Percentiles rank a stretch among this genome's conserved stretches.
These are phyloP conservation scores for Diglossa cyanea DNA, from an alignment of 2,797 vertebrate genomes.

Conservation along the genomic window DNA sequence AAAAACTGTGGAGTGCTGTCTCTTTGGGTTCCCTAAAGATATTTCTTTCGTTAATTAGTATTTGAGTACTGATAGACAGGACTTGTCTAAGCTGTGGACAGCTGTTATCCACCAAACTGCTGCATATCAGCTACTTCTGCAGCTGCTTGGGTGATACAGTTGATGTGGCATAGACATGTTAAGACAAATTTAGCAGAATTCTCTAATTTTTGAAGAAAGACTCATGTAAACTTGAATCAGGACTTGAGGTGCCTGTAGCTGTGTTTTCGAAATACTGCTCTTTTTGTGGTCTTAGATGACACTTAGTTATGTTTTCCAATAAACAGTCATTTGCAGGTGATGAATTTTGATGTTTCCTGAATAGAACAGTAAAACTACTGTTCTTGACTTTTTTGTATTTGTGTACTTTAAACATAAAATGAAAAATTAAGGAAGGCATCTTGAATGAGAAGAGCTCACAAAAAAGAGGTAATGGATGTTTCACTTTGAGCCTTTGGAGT, in stretches of 20 bases:
- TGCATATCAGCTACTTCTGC: background rate
- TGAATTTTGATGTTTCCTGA: background rate
- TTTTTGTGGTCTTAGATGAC: background rate
- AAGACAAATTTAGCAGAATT: background rate
- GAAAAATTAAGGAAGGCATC: background rate
- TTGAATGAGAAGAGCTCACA: background rate
- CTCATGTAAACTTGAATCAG: background rate
- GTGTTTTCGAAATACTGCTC: background rate
- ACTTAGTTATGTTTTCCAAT: background rate
- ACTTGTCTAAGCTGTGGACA: background rate
- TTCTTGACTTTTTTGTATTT: background rate
- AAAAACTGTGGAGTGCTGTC: background rate
- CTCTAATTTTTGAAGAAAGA: background rate
- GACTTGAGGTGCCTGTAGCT: background rate
- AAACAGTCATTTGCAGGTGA: background rate
- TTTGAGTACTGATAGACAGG: background rate
- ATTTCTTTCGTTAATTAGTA: background rate
- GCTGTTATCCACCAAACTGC: background rate
- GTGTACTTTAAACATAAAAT: background rate
- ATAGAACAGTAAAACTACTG: background rate
- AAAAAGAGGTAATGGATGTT: background rate
- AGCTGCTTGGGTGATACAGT: background rate
- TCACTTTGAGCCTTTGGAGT: background rate
- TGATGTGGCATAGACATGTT: background rate
- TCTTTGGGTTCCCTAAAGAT: background rate